These are phyloP conservation scores for Pristiophorus japonicus DNA, from an alignment of 2,113 vertebrate species.

Conservation along the genomic window DNA sequence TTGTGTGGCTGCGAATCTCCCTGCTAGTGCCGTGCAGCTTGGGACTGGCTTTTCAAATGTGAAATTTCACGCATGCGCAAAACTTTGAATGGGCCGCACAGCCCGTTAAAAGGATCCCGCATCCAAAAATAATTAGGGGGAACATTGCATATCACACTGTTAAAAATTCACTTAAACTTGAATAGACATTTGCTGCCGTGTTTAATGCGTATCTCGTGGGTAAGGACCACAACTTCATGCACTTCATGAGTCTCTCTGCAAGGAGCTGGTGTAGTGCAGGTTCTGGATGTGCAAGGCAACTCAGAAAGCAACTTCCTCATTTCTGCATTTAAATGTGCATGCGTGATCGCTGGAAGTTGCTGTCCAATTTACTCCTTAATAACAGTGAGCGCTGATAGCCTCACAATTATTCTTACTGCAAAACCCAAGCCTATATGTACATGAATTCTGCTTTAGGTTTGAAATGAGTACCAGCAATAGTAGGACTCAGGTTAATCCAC, in stretches of 20 bases:
- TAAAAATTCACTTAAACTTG: not conserved
- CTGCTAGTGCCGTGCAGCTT: no score
- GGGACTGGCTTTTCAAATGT: no score
- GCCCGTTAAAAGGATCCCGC: no score
- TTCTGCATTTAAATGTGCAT: not conserved
- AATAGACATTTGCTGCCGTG: not conserved
- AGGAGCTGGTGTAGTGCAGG: no score
- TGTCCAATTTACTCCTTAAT: not conserved
- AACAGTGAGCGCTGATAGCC: not conserved
- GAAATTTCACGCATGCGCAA: no score
- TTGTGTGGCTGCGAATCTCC: no score
- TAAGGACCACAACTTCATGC: no score
- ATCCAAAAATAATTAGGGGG: no score
- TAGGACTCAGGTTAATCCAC: not conserved
- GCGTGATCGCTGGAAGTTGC: not conserved
- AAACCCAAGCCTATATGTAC: not conserved
- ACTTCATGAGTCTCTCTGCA: no score
- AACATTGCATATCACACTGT: not conserved
- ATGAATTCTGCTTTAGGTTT: not conserved
- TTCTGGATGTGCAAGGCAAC: not conserved
- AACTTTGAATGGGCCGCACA: no score
- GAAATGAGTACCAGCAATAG: not conserved
- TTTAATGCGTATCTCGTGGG: not conserved
- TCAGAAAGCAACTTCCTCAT: not conserved
- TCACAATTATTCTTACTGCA: no score